phyloP scores from a whole-genome alignment of 2,888 invertebrate species.

The Tetranychus truncatus region DNA sequence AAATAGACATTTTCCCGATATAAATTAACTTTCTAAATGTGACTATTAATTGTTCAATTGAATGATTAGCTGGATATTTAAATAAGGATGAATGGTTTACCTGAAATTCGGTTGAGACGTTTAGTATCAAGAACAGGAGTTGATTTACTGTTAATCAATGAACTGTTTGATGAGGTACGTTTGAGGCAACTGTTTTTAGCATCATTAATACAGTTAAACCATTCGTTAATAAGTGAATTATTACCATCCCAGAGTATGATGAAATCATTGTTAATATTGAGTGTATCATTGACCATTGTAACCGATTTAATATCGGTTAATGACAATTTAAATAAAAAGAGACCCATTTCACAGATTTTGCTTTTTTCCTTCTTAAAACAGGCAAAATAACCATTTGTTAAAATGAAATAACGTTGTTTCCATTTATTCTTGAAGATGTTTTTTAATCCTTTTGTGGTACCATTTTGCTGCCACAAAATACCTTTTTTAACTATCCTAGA shows the following conservation, averaged over 20 bases:
- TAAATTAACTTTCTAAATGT: neutral
- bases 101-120: slow-evolving; percentile 25
- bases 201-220: slow-evolving; percentile 10
- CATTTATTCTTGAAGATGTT: slow-evolving; percentile 21
- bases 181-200: slow-evolving; percentile 6
- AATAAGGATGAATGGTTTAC: slow-evolving; percentile 13
- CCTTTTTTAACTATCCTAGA: slow-evolving; percentile 23
- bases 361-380: slow-evolving; percentile 28
- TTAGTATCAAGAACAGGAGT: slow-evolving; percentile 24
- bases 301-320: slow-evolving; percentile 3
- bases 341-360: slow-evolving; percentile 28
- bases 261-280: slow-evolving; percentile 5
- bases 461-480: slow-evolving; percentile 28
- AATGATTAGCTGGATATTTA: neutral
- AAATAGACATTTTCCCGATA: too few species aligned
- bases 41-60: neutral
- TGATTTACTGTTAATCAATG: slow-evolving; percentile 15
- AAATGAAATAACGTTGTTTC: slow-evolving; percentile 28
- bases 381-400: slow-evolving; percentile 27
- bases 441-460: slow-evolving; percentile 25
- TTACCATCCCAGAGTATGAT: slow-evolving; percentile 1
- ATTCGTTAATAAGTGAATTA: slow-evolving; percentile 2
- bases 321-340: slow-evolving; percentile 29
- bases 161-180: neutral
- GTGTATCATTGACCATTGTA: neutral